phyloP scores from a whole-genome alignment of 1,140 invertebrate genomes.

The Mizuhopecten yessoensis region DNA sequence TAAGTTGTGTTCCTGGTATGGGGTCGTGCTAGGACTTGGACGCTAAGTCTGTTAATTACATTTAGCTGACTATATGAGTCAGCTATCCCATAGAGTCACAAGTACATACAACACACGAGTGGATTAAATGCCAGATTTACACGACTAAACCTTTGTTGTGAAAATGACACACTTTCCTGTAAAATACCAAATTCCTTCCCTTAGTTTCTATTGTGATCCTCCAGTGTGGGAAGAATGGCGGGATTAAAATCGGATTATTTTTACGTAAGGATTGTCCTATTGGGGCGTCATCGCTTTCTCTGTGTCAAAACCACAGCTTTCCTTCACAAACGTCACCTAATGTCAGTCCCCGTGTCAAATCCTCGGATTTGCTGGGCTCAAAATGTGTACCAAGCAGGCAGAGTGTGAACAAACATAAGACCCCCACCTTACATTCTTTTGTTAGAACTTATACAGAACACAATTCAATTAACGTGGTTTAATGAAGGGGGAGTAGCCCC shows the following conservation, averaged over 20 bases:
- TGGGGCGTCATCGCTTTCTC: neutral
- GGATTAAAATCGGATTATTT: slow-evolving; percentile 12
- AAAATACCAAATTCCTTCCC: slow-evolving; percentile 10
- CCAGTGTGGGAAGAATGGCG: neutral
- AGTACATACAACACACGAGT: neutral
- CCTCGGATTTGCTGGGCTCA: neutral
- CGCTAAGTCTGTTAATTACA: neutral
- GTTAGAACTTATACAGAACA: neutral
- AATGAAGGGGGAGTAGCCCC: neutral
- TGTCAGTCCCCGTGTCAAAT: neutral
- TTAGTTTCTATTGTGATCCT: neutral
- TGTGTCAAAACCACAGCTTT: neutral
- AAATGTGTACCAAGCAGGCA: neutral
- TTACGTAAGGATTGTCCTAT: slow-evolving; percentile 13
- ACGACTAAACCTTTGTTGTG: neutral
- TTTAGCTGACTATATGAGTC: neutral
- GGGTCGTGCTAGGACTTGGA: neutral
- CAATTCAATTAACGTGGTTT: slow-evolving; percentile 25
- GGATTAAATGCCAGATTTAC: neutral
- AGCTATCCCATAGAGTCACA: neutral
- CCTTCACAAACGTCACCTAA: neutral
- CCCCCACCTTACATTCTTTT: neutral
- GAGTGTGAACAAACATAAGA: neutral
- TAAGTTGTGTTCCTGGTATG: neutral
- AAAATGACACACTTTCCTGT: slow-evolving; percentile 16